Evolutionary conservation across 2,113 vertebrate species (phyloP).

Genomic region (Odontesthes bonariensis): DNA sequence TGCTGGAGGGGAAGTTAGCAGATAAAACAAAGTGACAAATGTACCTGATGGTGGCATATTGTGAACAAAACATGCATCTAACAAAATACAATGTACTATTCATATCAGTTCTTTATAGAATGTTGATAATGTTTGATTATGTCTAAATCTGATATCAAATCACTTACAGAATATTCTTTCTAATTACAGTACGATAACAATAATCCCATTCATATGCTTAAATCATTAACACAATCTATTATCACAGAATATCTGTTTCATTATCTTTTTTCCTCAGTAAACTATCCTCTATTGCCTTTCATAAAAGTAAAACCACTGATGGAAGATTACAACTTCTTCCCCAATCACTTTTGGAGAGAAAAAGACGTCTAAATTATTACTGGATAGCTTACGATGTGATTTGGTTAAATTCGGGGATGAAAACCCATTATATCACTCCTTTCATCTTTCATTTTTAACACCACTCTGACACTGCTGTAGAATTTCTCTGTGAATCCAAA

Average conservation of each 20-base stretch:
- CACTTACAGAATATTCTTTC: background rate
- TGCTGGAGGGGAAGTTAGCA: conserved; percentile 29
- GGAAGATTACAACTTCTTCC: background rate
- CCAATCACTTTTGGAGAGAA: background rate
- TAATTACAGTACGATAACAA: background rate
- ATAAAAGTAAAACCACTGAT: conserved; percentile 5
- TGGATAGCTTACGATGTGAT: background rate
- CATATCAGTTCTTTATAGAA: background rate
- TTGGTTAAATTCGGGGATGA: conserved; percentile 1
- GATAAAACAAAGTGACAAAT: conserved; percentile 30
- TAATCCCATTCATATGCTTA: background rate
- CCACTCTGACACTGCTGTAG: background rate
- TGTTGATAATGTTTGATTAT: background rate
- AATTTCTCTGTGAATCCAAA: background rate
- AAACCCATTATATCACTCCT: background rate
- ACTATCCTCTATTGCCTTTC: background rate
- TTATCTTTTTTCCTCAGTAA: background rate
- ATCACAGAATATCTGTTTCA: background rate
- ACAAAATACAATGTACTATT: conserved; percentile 10
- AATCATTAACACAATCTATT: background rate
- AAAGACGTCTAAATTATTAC: background rate
- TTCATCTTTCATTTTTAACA: background rate
- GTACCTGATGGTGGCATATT: conserved; percentile 21
- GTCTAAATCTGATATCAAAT: background rate
- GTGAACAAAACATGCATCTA: conserved; percentile 6